phyloP scores from a whole-genome alignment of 2,113 vertebrate species.

The Empidonax traillii region DNA sequence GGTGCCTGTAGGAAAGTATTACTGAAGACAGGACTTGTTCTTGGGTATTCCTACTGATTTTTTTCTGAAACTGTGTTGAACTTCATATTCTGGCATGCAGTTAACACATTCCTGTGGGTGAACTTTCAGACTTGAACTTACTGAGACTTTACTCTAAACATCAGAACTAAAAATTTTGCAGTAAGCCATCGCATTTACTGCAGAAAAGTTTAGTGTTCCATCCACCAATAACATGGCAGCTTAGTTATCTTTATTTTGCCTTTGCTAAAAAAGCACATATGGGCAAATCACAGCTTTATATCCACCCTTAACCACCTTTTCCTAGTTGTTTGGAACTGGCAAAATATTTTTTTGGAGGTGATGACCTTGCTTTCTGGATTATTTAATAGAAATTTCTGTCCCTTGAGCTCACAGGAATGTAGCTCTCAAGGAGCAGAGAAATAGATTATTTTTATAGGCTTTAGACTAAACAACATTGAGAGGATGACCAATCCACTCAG shows the following conservation, averaged over 20 bases:
- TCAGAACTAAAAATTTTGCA: background rate
- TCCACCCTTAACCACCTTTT: background rate
- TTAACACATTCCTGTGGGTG: background rate
- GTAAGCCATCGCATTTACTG: background rate
- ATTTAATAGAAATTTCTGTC: background rate
- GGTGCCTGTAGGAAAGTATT: background rate
- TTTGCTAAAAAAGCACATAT: background rate
- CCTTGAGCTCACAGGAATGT: background rate
- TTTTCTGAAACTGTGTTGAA: background rate
- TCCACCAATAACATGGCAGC: background rate
- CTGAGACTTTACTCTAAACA: background rate
- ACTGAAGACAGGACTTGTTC: background rate
- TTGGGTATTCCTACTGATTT: background rate
- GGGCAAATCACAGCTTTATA: background rate
- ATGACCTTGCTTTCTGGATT: background rate
- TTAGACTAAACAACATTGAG: background rate
- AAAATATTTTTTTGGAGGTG: background rate
- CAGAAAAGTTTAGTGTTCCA: background rate
- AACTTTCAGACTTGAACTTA: background rate
- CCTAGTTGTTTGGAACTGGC: background rate
- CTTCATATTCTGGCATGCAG: background rate
- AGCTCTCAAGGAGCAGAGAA: background rate
- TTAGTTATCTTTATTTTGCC: background rate
- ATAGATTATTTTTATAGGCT: background rate
- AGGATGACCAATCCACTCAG: background rate